Base-by-base conservation (phyloP, 2,888 invertebrate species). In the Leucania comma region DNA sequence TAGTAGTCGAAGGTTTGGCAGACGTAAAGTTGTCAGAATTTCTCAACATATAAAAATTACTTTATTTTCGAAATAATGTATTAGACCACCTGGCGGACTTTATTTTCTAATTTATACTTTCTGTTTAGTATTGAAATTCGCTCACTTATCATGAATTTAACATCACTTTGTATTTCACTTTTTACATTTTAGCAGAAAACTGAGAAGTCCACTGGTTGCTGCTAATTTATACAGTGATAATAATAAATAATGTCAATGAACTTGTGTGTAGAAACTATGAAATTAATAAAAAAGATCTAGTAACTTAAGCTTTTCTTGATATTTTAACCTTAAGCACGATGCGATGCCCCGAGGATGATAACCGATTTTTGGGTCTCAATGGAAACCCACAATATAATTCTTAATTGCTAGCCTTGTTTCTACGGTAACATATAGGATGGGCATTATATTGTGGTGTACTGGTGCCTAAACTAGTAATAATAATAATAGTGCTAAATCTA, bases 41-140 rank as follows among this genome's bases (percentile, higher is more conserved):
- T 51, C 10, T 20, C 20, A 63, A 26, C 3, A 20, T n/a, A 51
- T n/a, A 8, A 57, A 38, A 53, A 51, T 35, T 1, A 38, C 24
- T 26, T 26, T 20, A 53, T 48, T 57, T 73, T 42, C 29, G 24
- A 65, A 26, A 61, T 57, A 8, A 46, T 24, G 38, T 22, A 50
- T 58, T 64, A 62, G 22, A 50, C 29, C 56, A 59, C n/a, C 26
- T 10, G 59, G 24, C 12, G 50, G 61, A 35, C 26, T 38, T 66
- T 70, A 35, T 71, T 69, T 65, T 64, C 72, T 69, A 67, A 70
- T 76, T 67, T 75, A 65, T 53, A 54, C 76, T 76, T 69, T 69
- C 67, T 64, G 66, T 61, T 61, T 67, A n/a, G 2, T 48, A 57
- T 59, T 59, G 35, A 64, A 67, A 80, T 65, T 75, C 53, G 50